Conservation (phyloP, 2,113 vertebrate genomes). For the Gallinago media region DNA sequence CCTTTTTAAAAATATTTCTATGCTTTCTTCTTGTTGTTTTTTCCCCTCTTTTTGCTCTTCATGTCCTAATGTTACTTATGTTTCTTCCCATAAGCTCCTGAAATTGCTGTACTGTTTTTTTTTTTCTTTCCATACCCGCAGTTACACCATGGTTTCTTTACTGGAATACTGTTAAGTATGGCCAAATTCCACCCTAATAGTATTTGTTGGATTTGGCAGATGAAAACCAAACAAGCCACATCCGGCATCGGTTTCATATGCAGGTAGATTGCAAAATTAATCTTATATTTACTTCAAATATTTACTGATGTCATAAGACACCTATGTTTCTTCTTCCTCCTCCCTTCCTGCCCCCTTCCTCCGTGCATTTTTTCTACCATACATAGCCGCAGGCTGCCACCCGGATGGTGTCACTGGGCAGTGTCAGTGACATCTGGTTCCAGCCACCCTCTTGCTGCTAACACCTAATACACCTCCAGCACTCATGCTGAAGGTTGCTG, state of each 20-base stretch:
- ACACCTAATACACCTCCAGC: background rate
- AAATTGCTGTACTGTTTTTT: background rate
- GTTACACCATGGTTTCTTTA: background rate
- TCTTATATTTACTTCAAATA: conserved; percentile 12
- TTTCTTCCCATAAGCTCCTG: background rate
- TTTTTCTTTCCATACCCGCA: background rate
- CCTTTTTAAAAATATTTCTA: background rate
- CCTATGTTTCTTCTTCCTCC: background rate
- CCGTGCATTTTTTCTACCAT: background rate
- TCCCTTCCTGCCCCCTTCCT: accelerated
- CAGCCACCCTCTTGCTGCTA: background rate
- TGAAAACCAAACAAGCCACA: conserved; percentile 45
- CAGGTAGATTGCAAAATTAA: background rate
- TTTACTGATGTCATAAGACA: conserved; percentile 17
- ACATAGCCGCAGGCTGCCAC: accelerated
- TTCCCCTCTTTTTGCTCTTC: background rate
- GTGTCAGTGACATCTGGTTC: background rate
- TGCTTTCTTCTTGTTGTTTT: background rate
- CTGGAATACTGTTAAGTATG: background rate
- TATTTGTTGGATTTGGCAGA: conserved; percentile 53
- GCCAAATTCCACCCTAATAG: conserved; percentile 14
- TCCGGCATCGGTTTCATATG: background rate
- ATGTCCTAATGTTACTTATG: background rate
- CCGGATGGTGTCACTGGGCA: accelerated
- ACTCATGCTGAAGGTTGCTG: background rate